Evolutionary conservation across 2,888 invertebrate genomes (phyloP).

Genomic region (Papilio demoleus): DNA sequence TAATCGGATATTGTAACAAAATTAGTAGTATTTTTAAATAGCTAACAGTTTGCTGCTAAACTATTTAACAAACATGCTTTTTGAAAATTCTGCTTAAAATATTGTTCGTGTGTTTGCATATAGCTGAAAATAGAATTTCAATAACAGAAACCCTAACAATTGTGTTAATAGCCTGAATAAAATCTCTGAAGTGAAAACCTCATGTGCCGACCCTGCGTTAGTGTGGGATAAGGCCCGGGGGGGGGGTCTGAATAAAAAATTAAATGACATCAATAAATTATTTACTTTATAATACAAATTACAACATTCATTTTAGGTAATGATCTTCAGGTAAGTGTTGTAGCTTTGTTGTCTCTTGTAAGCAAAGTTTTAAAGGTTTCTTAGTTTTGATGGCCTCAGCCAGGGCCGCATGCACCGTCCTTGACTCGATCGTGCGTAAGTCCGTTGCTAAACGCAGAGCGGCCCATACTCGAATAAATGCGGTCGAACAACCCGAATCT

Average conservation of each 20-base stretch:
- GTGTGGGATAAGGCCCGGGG: no score
- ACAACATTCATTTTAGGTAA: constrained; percentile 58
- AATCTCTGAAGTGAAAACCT: no score
- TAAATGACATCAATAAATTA: constrained; percentile 6
- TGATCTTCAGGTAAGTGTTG: constrained; percentile 76
- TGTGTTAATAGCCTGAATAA: no score
- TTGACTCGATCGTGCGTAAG: constrained; percentile 85
- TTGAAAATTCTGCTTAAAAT: no score
- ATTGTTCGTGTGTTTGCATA: no score
- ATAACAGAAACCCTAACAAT: no score
- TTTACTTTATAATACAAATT: constrained; percentile 34
- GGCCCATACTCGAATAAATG: constrained; percentile 87
- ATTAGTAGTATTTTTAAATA: neutral
- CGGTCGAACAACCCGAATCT: constrained; percentile 85
- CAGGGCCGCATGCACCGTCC: constrained; percentile 85
- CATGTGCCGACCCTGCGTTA: no score
- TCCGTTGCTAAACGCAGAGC: constrained; percentile 86
- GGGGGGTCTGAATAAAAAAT: no score
- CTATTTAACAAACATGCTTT: no score
- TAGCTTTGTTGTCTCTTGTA: constrained; percentile 75
- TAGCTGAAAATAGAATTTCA: no score
- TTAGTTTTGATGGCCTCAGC: constrained; percentile 82
- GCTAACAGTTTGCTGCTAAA: no score
- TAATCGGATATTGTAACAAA: constrained; percentile 50
- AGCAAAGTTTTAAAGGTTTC: constrained; percentile 81